Evolutionary conservation across 2,797 vertebrate species (phyloP).

Genomic region (Sebastolobus alascanus): DNA sequence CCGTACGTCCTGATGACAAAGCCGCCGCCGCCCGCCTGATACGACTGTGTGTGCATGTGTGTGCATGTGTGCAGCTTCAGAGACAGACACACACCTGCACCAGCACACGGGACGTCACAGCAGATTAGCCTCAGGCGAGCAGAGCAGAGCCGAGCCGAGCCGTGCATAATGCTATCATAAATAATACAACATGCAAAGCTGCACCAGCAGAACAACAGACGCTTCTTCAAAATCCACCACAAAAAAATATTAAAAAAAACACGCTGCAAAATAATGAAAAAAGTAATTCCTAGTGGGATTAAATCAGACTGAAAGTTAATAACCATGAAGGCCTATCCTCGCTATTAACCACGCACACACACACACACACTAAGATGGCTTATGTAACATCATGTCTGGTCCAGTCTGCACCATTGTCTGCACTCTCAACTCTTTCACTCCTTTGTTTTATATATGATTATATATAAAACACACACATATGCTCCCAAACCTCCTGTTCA

Average conservation of each 20-base stretch:
- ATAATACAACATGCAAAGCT: constrained; percentile 64
- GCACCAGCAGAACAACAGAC: constrained; percentile 38
- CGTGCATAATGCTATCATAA: constrained; percentile 60
- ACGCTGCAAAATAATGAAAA: neutral
- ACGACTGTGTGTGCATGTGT: neutral
- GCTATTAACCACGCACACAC: constrained; percentile 21
- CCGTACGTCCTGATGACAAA: constrained; percentile 43
- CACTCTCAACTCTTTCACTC: constrained; percentile 21
- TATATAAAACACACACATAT: neutral
- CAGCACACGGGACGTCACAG: constrained; percentile 29
- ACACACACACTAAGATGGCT: constrained; percentile 30
- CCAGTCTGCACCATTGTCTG: constrained; percentile 63
- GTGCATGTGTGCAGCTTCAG: constrained; percentile 1
- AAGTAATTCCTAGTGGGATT: neutral
- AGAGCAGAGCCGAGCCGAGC: constrained; percentile 29
- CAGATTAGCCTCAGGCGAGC: constrained; percentile 50
- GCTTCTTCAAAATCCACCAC: neutral
- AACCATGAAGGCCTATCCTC: constrained; percentile 25
- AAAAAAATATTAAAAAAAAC: neutral
- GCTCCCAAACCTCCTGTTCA: neutral
- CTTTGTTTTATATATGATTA: neutral
- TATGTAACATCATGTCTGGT: constrained; percentile 63
- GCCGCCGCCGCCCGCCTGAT: constrained; percentile 10
- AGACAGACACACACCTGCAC: constrained; percentile 38
- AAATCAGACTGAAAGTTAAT: constrained; percentile 29